Conservation (phyloP, 2,113 vertebrate genomes). For the Mesitornis unicolor region DNA sequence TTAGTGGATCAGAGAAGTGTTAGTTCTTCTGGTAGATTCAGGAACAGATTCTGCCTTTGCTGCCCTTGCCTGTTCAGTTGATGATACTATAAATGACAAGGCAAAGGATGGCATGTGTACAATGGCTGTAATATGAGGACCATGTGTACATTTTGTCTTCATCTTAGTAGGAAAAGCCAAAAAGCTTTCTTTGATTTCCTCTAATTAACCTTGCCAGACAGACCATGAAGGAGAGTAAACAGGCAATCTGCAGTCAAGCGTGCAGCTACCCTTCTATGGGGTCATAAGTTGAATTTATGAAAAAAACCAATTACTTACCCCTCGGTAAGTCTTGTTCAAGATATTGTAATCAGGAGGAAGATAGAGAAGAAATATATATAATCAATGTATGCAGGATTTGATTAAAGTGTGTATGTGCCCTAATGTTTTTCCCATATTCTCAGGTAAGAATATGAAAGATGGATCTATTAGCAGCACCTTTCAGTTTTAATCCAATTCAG, state of each 20-base stretch:
- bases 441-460: background rate
- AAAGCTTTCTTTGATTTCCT: background rate
- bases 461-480: background rate
- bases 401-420: background rate
- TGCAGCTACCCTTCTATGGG: background rate
- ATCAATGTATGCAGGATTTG: background rate
- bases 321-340: background rate
- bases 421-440: background rate
- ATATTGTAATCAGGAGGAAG: background rate
- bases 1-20: background rate
- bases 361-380: background rate
- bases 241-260: background rate
- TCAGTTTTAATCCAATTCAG: background rate
- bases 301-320: background rate
- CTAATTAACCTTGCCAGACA: conserved; percentile 27
- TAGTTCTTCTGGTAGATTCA: background rate
- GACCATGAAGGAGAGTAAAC: conserved; percentile 24
- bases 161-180: background rate
- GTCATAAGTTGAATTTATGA: background rate
- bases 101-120: background rate
- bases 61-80: background rate
- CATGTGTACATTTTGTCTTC: background rate
- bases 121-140: background rate
- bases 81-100: background rate
- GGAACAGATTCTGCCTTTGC: background rate